These are phyloP conservation scores for Pseudoatta argentina DNA, from an alignment of 1,140 invertebrate genomes.

Conservation along the genomic window DNA sequence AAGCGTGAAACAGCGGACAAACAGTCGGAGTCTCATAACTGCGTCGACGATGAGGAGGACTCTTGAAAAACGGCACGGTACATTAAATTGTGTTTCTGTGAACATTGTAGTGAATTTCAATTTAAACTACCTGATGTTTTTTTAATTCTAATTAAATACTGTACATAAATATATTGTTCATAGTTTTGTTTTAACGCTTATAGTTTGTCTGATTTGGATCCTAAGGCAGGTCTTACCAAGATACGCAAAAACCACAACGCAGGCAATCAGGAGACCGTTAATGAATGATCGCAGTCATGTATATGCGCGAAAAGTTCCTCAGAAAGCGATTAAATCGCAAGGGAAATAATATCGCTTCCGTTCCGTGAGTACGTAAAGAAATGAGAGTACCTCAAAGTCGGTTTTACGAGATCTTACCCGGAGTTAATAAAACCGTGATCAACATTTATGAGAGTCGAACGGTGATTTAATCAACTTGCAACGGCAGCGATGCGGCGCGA, in stretches of 20 bases:
- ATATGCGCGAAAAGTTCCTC: neutral
- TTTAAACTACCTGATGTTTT: slow-evolving; percentile 14
- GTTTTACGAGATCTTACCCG: slow-evolving; percentile 30
- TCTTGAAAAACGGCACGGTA: slow-evolving; percentile 27
- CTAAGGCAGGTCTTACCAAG: neutral
- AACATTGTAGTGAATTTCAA: slow-evolving; percentile 14
- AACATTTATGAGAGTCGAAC: slow-evolving; percentile 44
- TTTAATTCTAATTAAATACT: neutral
- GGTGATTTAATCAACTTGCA: slow-evolving; percentile 48
- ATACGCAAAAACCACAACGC: neutral
- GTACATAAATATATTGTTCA: neutral
- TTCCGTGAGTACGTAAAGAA: neutral
- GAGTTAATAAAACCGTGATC: slow-evolving; percentile 50
- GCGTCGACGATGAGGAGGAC: neutral
- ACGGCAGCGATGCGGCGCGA: slow-evolving; percentile 1
- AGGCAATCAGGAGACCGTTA: slow-evolving; percentile 8
- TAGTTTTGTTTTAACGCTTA: neutral
- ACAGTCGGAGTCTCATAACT: neutral
- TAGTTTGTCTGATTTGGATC: neutral
- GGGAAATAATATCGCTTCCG: slow-evolving; percentile 24
- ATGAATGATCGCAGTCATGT: slow-evolving; percentile 24
- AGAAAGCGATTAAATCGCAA: slow-evolving; percentile 21
- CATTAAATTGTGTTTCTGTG: slow-evolving; percentile 36
- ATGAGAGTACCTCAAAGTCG: slow-evolving; percentile 14
- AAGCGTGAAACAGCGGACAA: neutral